Percentiles rank a stretch among this genome's conserved stretches.
Evolutionary conservation across 2,888 invertebrate species (phyloP).

Genomic region (Prosapia bicincta): DNA sequence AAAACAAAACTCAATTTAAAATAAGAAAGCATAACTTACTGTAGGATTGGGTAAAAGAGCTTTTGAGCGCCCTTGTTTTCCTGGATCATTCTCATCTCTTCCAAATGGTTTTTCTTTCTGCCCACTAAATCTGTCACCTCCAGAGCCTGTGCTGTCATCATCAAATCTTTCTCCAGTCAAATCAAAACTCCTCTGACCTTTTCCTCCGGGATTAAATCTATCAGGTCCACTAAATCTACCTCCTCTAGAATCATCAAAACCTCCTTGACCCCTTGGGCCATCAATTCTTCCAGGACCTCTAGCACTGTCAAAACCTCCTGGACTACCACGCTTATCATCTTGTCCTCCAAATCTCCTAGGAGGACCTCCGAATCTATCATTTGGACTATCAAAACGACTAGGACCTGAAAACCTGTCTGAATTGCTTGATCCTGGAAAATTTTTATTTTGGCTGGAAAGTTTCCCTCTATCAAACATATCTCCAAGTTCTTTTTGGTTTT

Average conservation of each 20-base stretch:
- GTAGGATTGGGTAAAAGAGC: not conserved
- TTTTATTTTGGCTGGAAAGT: not conserved
- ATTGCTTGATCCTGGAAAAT: not conserved
- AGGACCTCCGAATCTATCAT: constrained; percentile 21
- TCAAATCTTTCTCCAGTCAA: not conserved
- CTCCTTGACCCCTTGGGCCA: not conserved
- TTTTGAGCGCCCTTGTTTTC: not conserved
- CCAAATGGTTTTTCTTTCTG: not conserved
- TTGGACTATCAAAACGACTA: constrained; percentile 14
- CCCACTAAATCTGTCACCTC: not conserved
- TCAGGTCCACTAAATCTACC: not conserved
- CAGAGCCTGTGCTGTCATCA: not conserved
- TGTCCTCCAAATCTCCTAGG: constrained; percentile 19
- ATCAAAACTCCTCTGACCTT: not conserved
- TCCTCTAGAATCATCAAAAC: not conserved
- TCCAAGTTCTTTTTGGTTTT: not conserved
- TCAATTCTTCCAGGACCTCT: constrained; percentile 16
- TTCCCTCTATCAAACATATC: constrained; percentile 6
- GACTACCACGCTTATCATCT: constrained; percentile 15
- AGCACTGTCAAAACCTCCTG: constrained; percentile 13
- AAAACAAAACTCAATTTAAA: too few species aligned
- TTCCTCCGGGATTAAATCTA: not conserved
- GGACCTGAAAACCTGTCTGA: not conserved
- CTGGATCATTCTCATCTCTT: not conserved
- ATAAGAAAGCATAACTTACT: not conserved